Evolutionary conservation across 35 echinoderm and acorn worm species (phyloP).

Genomic region (Diadema setosum): DNA sequence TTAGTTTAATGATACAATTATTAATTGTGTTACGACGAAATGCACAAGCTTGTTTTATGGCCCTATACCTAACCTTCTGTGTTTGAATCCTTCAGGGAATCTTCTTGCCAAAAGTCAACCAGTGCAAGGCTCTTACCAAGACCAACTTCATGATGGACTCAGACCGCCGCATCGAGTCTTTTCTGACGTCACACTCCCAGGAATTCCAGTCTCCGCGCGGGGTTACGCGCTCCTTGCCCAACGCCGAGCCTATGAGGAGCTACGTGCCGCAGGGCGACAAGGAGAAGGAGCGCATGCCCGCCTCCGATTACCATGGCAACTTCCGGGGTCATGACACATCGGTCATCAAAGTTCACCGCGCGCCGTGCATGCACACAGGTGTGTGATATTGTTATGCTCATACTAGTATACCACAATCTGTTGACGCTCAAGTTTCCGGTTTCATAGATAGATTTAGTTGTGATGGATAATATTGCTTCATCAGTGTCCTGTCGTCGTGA

Average conservation of each 20-base stretch:
- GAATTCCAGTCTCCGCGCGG: constrained; percentile 47
- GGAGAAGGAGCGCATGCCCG: constrained; percentile 75
- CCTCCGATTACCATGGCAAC: constrained; percentile 83
- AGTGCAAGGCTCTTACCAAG: constrained; percentile 73
- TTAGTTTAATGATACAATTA: no score
- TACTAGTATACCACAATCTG: no score
- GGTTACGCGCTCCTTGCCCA: constrained; percentile 62
- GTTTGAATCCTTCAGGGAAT: constrained; percentile 55
- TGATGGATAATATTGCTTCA: no score
- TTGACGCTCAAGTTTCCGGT: no score
- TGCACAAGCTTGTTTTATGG: no score
- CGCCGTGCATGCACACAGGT: constrained; percentile 95
- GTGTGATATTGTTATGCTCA: no score
- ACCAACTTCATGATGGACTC: constrained; percentile 98
- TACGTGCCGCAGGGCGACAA: constrained; percentile 93
- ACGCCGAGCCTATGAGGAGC: constrained; percentile 82
- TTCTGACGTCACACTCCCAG: constrained; percentile 79
- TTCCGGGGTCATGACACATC: constrained; percentile 78
- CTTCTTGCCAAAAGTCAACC: constrained; percentile 50
- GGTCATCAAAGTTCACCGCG: constrained; percentile 44
- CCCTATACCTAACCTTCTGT: no score
- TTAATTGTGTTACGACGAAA: no score
- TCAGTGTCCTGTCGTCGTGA: no score
- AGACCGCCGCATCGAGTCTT: constrained; percentile 80
- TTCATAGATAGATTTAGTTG: no score